A percentile compares a stretch with the other conserved stretches of the same genome.
Conservation (phyloP, 2,797 vertebrate species). For the Muscicapa striata region DNA sequence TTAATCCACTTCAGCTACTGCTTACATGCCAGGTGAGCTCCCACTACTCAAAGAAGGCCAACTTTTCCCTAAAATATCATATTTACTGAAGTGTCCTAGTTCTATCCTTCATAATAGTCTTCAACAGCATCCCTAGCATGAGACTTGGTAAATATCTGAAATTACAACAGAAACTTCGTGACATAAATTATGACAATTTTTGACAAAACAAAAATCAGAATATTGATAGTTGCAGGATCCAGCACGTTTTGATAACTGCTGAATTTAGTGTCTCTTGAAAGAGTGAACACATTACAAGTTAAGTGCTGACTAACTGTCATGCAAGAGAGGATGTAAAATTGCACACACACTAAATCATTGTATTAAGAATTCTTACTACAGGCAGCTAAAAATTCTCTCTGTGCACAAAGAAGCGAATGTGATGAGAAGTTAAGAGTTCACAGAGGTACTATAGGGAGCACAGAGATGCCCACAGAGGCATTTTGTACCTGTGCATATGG, state of each 20-base stretch:
- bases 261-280: not conserved
- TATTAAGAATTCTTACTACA: not conserved
- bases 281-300: not conserved
- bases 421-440: not conserved
- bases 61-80: not conserved
- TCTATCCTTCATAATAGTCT: not conserved
- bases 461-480: too few relatives aligned
- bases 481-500: conserved; percentile 90
- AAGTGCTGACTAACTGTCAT: not conserved
- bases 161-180: not conserved
- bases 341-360: not conserved
- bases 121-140: not conserved
- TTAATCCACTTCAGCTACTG: not conserved
- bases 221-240: not conserved
- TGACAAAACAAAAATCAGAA: not conserved
- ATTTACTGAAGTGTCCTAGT: not conserved
- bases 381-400: not conserved
- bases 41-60: not conserved
- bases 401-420: not conserved
- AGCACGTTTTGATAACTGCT: not conserved
- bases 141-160: not conserved
- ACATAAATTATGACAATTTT: not conserved
- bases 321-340: not conserved
- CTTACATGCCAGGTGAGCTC: accelerated
- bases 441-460: too few relatives aligned